Percentiles rank a stretch among this genome's conserved stretches.
phyloP scores from a whole-genome alignment of 2,888 invertebrate species.

The Clivina fossor region DNA sequence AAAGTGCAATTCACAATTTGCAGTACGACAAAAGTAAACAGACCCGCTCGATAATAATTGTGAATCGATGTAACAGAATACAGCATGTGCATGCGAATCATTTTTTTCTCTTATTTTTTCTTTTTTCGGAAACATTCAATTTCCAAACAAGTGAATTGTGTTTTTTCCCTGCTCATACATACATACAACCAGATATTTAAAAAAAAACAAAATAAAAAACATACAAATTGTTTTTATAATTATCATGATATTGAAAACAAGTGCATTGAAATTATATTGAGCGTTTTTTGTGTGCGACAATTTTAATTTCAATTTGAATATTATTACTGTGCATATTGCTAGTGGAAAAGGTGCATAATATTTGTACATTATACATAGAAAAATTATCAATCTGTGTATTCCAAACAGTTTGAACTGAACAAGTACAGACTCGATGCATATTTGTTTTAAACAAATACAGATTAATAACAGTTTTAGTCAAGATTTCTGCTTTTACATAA shows the following conservation, averaged over 20 bases:
- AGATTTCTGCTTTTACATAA: no score
- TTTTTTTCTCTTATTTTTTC: constrained; percentile 16
- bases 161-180: constrained; percentile 7
- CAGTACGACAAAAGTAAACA: no score
- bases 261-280: background rate
- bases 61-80: background rate
- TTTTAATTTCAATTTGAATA: constrained; percentile 23
- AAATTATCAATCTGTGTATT: background rate
- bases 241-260: constrained; percentile 23
- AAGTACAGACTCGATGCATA: background rate
- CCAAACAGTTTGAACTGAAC: background rate
- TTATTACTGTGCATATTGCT: constrained; percentile 22
- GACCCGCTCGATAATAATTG: constrained; percentile 8
- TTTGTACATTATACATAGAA: no score
- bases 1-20: no score
- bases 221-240: constrained; percentile 31
- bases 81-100: constrained; percentile 21
- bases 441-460: no score
- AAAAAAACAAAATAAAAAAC: no score
- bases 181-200: no score
- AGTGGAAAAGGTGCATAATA: constrained; percentile 1
- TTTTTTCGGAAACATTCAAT: constrained; percentile 31
- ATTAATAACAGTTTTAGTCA: no score
- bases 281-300: background rate
- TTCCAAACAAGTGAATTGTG: constrained; percentile 29